Conservation (phyloP, 2,113 vertebrate genomes). For the Melierax canorus region DNA sequence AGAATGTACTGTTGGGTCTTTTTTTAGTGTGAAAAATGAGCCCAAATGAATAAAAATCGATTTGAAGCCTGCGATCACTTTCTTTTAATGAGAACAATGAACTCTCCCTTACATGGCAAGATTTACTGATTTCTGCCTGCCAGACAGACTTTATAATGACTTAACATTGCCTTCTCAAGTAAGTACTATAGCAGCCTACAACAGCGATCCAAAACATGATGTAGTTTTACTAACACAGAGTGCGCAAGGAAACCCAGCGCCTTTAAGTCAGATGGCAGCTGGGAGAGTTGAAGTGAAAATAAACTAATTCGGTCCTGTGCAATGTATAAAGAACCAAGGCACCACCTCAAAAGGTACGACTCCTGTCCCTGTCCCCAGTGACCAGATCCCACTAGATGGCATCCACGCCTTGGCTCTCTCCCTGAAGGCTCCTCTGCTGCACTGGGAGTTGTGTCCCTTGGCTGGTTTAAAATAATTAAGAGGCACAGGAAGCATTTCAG, state of each 20-base stretch:
- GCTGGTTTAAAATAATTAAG: background rate
- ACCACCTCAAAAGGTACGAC: fast-evolving
- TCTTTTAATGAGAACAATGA: background rate
- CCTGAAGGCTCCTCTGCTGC: background rate
- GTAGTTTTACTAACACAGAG: background rate
- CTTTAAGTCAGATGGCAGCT: background rate
- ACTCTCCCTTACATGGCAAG: background rate
- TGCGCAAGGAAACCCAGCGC: background rate
- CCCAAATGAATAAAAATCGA: background rate
- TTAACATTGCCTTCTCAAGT: background rate
- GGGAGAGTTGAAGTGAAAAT: background rate
- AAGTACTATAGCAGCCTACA: background rate
- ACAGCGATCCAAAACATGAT: fast-evolving
- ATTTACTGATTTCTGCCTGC: background rate
- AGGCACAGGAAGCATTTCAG: background rate
- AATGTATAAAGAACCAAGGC: background rate
- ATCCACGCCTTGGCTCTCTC: background rate
- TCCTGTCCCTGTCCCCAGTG: background rate
- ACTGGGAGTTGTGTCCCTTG: no score
- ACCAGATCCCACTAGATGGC: conserved; percentile 60
- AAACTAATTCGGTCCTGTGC: background rate
- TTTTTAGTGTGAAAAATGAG: background rate
- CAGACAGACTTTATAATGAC: background rate
- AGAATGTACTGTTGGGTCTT: background rate
- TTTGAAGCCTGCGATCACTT: background rate